Evolutionary conservation across 2,888 invertebrate species (phyloP).

Genomic region (Lampropteryx suffumata): DNA sequence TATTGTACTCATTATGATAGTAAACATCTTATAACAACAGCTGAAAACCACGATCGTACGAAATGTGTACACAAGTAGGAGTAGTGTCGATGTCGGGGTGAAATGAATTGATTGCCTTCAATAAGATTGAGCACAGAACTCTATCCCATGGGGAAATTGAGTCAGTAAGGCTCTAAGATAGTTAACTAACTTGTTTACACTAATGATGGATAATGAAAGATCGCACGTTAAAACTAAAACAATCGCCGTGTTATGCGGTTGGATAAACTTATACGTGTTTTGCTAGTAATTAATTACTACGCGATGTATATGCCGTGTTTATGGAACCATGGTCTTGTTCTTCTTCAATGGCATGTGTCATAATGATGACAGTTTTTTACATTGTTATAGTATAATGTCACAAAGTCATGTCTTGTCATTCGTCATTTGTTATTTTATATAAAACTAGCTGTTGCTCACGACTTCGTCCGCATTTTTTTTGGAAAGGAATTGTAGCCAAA

Average conservation of each 20-base stretch:
- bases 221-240: slow-evolving; percentile 43
- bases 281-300: not conserved
- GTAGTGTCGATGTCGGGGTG: slow-evolving; percentile 58
- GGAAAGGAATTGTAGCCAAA: too few species aligned
- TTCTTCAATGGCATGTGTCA: too few species aligned
- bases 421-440: too few species aligned
- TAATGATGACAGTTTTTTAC: too few species aligned
- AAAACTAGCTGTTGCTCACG: too few species aligned
- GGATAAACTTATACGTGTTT: too few species aligned
- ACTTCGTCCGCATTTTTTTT: too few species aligned
- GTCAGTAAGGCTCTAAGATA: slow-evolving; percentile 51
- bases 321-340: too few species aligned
- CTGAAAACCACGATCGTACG: slow-evolving; percentile 9
- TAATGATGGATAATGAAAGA: slow-evolving; percentile 66
- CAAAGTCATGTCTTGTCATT: too few species aligned
- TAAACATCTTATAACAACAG: slow-evolving; percentile 4
- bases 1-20: not conserved
- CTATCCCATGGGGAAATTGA: slow-evolving; percentile 60
- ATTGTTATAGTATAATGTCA: too few species aligned
- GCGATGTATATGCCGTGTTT: too few species aligned
- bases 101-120: slow-evolving; percentile 63
- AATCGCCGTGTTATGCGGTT: slow-evolving; percentile 28
- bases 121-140: slow-evolving; percentile 66
- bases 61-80: slow-evolving; percentile 35
- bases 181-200: slow-evolving; percentile 62